These are phyloP conservation scores for Tapirus terrestris DNA, from an alignment of 2,113 vertebrate genomes.

Conservation along the genomic window DNA sequence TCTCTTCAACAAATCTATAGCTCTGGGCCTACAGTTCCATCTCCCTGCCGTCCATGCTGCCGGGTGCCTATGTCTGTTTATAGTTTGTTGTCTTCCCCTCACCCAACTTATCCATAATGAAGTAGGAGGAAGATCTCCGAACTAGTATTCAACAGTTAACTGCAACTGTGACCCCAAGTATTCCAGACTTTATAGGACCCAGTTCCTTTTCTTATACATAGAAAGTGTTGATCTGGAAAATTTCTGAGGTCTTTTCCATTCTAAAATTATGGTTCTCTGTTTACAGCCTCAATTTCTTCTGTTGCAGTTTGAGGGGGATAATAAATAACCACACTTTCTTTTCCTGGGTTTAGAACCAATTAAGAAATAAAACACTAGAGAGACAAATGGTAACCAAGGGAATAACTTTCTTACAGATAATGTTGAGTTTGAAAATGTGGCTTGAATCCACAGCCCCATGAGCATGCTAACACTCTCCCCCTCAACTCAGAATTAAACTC, in stretches of 20 bases:
- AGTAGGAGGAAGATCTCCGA: constrained; percentile 1
- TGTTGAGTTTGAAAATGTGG: neutral
- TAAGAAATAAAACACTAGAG: neutral
- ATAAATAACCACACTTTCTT: neutral
- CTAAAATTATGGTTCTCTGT: neutral
- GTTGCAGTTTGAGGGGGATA: neutral
- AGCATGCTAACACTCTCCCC: neutral
- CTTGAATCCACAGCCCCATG: neutral
- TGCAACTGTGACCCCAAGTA: neutral
- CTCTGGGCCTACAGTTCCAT: neutral
- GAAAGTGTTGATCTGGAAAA: neutral
- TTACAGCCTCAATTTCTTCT: neutral
- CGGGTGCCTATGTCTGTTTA: neutral
- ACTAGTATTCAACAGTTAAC: neutral
- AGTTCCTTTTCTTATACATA: neutral
- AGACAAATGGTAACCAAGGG: neutral
- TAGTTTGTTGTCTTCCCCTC: neutral
- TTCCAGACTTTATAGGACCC: neutral
- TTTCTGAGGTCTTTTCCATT: neutral
- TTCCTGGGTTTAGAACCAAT: neutral
- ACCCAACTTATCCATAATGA: neutral
- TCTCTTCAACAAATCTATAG: neutral
- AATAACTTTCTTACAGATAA: neutral
- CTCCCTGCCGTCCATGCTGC: neutral
- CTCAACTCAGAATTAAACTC: neutral